Evolutionary conservation across 2,888 invertebrate genomes (phyloP).

Genomic region (Dorcus parallelipipedus): DNA sequence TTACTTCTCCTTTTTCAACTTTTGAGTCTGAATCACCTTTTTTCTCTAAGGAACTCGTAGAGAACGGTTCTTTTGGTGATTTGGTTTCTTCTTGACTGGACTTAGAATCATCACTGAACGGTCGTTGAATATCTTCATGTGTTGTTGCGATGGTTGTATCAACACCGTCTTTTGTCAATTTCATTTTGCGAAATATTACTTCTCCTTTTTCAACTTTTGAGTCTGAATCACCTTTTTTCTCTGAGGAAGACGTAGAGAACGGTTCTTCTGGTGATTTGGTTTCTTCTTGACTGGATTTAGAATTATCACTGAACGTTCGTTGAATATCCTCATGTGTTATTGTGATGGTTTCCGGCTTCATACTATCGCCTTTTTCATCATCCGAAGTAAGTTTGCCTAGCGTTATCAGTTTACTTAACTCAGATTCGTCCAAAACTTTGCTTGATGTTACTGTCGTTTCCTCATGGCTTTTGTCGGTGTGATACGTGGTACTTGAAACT

Average conservation of each 20-base stretch:
- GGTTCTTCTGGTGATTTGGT: conserved; percentile 57
- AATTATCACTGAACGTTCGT: conserved; percentile 49
- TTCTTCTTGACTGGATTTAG: conserved; percentile 49
- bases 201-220: too few species aligned
- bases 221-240: conserved; percentile 14
- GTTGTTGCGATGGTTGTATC: conserved; percentile 10
- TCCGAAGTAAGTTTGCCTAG: conserved; percentile 21
- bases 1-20: too few species aligned
- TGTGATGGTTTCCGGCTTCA: conserved; percentile 7
- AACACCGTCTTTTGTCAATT: too few species aligned
- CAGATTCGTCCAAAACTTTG: conserved; percentile 29
- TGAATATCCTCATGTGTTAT: conserved; percentile 37
- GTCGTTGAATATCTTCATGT: conserved; percentile 42
- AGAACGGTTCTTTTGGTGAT: conserved; percentile 57
- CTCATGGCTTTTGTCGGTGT: conserved; percentile 26
- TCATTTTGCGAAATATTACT: too few species aligned
- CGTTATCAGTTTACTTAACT: conserved; percentile 22
- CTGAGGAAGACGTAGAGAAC: conserved; percentile 39
- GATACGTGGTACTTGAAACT: conserved; percentile 18
- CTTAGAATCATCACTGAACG: conserved; percentile 50
- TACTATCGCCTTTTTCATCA: conserved; percentile 17
- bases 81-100: conserved; percentile 48
- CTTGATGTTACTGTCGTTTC: conserved; percentile 31
- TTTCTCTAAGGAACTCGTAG: conserved; percentile 29
- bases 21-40: conserved; percentile 12